These are phyloP conservation scores for Hydropsyche tenuis DNA, from an alignment of 1,140 invertebrate genomes.

Conservation along the genomic window DNA sequence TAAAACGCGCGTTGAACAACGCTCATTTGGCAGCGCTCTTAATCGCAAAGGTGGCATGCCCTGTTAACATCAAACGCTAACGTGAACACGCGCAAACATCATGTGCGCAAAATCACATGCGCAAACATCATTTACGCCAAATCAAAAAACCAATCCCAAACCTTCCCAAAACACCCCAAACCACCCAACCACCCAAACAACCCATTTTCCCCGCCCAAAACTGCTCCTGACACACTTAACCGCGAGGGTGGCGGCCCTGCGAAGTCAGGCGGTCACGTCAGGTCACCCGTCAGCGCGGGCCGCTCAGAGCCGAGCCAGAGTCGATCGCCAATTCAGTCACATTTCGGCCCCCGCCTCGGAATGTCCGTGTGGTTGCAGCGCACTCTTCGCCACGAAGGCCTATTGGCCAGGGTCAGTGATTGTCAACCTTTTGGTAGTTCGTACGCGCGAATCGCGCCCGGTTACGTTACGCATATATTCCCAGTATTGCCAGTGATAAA, in stretches of 20 bases:
- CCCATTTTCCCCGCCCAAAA: background rate
- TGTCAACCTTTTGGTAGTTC: too few relatives aligned
- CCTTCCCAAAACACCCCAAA: background rate
- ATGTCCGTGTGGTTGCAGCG: constrained; percentile 27
- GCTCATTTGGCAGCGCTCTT: too few relatives aligned
- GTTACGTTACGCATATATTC: background rate
- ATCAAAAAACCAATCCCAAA: background rate
- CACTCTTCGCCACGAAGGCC: constrained; percentile 1
- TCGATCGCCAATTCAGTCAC: background rate
- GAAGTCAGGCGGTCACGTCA: background rate
- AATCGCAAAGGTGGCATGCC: too few relatives aligned
- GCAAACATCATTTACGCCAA: too few relatives aligned
- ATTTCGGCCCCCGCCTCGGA: background rate
- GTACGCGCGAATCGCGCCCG: too few relatives aligned
- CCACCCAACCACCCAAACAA: background rate
- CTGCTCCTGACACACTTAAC: background rate
- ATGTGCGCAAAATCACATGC: too few relatives aligned
- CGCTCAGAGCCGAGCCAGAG: background rate
- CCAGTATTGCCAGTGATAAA: background rate
- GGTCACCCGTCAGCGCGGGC: background rate
- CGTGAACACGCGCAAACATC: too few relatives aligned
- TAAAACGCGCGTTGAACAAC: too few relatives aligned
- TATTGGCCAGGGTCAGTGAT: constrained; percentile 7
- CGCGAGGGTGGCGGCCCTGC: background rate
- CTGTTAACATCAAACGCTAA: too few relatives aligned